Evolutionary conservation across 2,888 invertebrate species (phyloP).

Genomic region (Sphaeridia pumilis): DNA sequence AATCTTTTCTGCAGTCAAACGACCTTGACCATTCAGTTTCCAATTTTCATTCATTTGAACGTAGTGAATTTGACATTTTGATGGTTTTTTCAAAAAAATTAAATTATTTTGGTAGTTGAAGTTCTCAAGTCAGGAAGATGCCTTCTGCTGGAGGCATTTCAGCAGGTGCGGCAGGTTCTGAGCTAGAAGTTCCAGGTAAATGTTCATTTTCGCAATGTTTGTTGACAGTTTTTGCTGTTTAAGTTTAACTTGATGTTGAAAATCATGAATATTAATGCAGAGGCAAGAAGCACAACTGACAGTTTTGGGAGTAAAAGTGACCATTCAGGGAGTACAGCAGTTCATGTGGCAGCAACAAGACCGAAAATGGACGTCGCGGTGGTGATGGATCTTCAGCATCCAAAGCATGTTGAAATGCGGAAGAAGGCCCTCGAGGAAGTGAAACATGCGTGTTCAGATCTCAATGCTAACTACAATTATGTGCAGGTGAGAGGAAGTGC

Average conservation of each 20-base stretch:
- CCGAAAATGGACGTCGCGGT: constrained; percentile 79
- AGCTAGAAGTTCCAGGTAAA: constrained; percentile 13
- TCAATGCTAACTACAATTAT: constrained; percentile 69
- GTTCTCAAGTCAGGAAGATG: too few relatives aligned
- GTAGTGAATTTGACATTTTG: too few relatives aligned
- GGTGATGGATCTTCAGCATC: constrained; percentile 47
- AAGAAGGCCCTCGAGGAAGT: constrained; percentile 49
- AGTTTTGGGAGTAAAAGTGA: constrained; percentile 53
- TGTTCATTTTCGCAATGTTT: not conserved
- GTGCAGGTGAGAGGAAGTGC: constrained; percentile 55
- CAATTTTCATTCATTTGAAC: too few relatives aligned
- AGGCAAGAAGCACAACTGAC: constrained; percentile 45
- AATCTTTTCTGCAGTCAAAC: too few relatives aligned
- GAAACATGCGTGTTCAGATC: constrained; percentile 52
- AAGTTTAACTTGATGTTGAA: not conserved
- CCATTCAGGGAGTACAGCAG: constrained; percentile 42
- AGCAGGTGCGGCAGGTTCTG: not conserved
- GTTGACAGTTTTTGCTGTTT: not conserved
- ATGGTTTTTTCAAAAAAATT: too few relatives aligned
- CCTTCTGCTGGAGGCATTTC: not conserved
- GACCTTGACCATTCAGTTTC: too few relatives aligned
- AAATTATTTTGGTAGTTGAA: too few relatives aligned
- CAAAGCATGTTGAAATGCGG: constrained; percentile 59
- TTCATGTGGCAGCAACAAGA: constrained; percentile 41
- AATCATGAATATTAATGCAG: constrained; percentile 16